A percentile compares a stretch with the other conserved stretches of the same genome.
Conservation (phyloP, 2,797 vertebrate genomes). For the Bradypus variegatus region DNA sequence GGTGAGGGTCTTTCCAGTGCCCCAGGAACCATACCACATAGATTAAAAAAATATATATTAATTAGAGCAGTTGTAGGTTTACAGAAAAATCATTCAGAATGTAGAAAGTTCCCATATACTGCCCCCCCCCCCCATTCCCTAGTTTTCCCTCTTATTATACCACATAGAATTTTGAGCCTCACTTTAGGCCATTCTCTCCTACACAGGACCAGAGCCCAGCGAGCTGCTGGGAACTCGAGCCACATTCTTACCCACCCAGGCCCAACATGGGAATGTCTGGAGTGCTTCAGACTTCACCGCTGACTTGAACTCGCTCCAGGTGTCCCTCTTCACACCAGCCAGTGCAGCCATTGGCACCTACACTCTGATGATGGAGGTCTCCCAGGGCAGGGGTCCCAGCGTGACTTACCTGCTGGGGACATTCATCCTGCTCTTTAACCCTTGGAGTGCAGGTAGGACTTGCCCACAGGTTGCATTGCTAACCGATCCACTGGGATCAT, state of each 20-base stretch:
- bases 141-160: too few species aligned
- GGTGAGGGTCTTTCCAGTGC: not conserved
- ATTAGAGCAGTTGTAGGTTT: too few species aligned
- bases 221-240: constrained; percentile 66
- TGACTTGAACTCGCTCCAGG: not conserved
- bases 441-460: constrained; percentile 77
- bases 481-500: not conserved
- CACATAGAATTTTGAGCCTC: not conserved
- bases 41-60: not conserved
- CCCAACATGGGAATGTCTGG: constrained; percentile 58
- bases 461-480: not conserved
- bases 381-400: not conserved
- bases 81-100: too few species aligned
- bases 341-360: constrained; percentile 72
- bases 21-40: not conserved
- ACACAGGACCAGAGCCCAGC: constrained; percentile 63
- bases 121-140: too few species aligned
- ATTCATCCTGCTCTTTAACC: constrained; percentile 77
- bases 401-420: constrained; percentile 40
- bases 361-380: constrained; percentile 41
- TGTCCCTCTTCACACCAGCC: constrained; percentile 69
- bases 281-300: constrained; percentile 32
- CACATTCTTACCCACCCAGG: constrained; percentile 49
- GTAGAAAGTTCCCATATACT: too few species aligned
- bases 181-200: constrained; percentile 2